phyloP scores from a whole-genome alignment of 2,888 invertebrate species.

The Oxytorus armatus region DNA sequence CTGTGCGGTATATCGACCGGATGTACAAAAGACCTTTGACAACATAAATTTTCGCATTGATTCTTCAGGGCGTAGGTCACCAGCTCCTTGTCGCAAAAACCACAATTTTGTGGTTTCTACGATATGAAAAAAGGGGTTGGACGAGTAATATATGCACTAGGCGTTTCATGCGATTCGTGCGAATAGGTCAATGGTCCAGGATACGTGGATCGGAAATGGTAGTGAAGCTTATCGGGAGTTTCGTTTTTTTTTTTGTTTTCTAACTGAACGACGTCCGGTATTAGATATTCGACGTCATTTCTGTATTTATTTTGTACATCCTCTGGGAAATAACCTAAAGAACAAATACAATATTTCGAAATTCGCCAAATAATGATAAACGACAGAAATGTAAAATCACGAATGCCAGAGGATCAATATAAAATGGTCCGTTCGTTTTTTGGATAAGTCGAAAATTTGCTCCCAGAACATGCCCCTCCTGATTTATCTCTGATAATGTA shows the following conservation, averaged over 20 bases:
- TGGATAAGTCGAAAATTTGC: slow-evolving; percentile 33
- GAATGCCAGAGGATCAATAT: background rate
- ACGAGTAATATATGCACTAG: slow-evolving; percentile 38
- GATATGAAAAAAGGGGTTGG: slow-evolving; percentile 36
- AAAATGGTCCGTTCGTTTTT: slow-evolving; percentile 8
- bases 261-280: slow-evolving; percentile 74
- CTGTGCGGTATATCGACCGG: slow-evolving; percentile 9
- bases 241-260: slow-evolving; percentile 74
- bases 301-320: background rate
- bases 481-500: slow-evolving; percentile 47
- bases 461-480: slow-evolving; percentile 19
- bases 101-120: background rate
- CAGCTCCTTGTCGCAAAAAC: slow-evolving; percentile 6
- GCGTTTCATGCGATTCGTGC: slow-evolving; percentile 16
- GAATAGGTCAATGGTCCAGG: slow-evolving; percentile 36
- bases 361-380: background rate
- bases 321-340: background rate
- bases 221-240: slow-evolving; percentile 75
- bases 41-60: too few species aligned
- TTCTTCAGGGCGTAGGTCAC: too few species aligned
- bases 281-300: slow-evolving; percentile 79
- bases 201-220: slow-evolving; percentile 69
- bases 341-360: background rate
- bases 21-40: slow-evolving; percentile 41
- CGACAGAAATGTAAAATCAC: background rate